phyloP scores from a whole-genome alignment of 2,888 invertebrate genomes.

The Melipona bicolor region DNA sequence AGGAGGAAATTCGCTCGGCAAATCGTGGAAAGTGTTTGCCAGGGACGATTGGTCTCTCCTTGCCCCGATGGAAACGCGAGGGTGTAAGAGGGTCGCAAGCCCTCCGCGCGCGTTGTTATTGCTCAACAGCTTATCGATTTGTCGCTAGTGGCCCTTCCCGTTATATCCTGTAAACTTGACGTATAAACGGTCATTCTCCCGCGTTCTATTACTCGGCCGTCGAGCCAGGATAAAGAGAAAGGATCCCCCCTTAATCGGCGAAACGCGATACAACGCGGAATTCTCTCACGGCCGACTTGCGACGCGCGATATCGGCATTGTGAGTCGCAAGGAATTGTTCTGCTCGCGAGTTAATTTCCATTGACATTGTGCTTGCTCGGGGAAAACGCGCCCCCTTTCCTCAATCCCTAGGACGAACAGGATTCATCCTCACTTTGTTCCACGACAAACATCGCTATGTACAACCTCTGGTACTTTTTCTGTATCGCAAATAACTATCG shows the following conservation, averaged over 20 bases:
- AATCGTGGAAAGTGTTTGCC: constrained; percentile 40
- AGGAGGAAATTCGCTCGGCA: constrained; percentile 25
- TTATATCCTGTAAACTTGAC: constrained; percentile 40
- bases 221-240: neutral
- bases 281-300: constrained; percentile 6
- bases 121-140: constrained; percentile 48
- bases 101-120: constrained; percentile 44
- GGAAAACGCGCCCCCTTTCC: neutral
- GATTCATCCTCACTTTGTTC: neutral
- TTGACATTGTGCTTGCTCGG: constrained; percentile 17
- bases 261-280: constrained; percentile 19
- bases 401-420: neutral
- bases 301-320: constrained; percentile 16
- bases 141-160: constrained; percentile 35
- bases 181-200: constrained; percentile 34
- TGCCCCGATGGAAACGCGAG: neutral
- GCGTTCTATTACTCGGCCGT: constrained; percentile 8
- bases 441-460: neutral
- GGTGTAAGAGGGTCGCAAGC: constrained; percentile 34
- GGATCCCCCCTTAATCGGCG: constrained; percentile 28
- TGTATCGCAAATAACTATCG: neutral
- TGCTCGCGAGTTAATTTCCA: constrained; percentile 20
- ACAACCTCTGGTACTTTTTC: neutral
- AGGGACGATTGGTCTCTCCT: constrained; percentile 25
- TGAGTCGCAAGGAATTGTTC: constrained; percentile 26